Evolutionary conservation across 1,140 invertebrate species (phyloP).

Genomic region (Kradibia gibbosae): DNA sequence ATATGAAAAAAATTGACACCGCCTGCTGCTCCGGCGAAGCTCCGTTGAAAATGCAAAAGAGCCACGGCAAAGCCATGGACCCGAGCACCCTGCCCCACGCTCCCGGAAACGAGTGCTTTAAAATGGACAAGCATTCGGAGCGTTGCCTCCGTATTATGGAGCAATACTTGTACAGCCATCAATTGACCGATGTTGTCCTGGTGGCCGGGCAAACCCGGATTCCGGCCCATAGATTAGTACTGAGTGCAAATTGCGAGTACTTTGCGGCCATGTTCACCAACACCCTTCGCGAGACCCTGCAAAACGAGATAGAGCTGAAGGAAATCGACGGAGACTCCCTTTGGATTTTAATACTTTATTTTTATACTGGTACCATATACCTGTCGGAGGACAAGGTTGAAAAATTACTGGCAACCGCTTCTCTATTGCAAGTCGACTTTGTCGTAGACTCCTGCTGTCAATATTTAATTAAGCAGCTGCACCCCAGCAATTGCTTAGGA

Average conservation of each 20-base stretch:
- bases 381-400: slow-evolving; percentile 88
- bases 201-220: slow-evolving; percentile 81
- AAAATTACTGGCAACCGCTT: slow-evolving; percentile 87
- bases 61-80: no score
- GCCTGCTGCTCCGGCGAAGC: slow-evolving; percentile 25
- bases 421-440: slow-evolving; percentile 88
- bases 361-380: slow-evolving; percentile 88
- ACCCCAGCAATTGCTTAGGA: slow-evolving; percentile 95
- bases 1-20: slow-evolving; percentile 39
- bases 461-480: slow-evolving; percentile 91
- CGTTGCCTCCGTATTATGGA: slow-evolving; percentile 86
- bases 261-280: slow-evolving; percentile 97
- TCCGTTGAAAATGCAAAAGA: slow-evolving; percentile 32
- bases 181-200: slow-evolving; percentile 85
- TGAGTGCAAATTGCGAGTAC: slow-evolving; percentile 93
- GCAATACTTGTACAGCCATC: slow-evolving; percentile 83
- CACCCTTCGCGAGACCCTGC: slow-evolving; percentile 86
- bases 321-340: slow-evolving; percentile 89
- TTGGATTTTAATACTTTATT: slow-evolving; percentile 87
- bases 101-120: slow-evolving; percentile 84
- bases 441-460: slow-evolving; percentile 92
- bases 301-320: slow-evolving; percentile 87
- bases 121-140: slow-evolving; percentile 85
- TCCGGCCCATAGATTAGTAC: slow-evolving; percentile 81
- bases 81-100: no score